A percentile compares a stretch with the other conserved stretches of the same genome.
Evolutionary conservation across 2,888 invertebrate species (phyloP).

Genomic region (Agapetus fuscipes): DNA sequence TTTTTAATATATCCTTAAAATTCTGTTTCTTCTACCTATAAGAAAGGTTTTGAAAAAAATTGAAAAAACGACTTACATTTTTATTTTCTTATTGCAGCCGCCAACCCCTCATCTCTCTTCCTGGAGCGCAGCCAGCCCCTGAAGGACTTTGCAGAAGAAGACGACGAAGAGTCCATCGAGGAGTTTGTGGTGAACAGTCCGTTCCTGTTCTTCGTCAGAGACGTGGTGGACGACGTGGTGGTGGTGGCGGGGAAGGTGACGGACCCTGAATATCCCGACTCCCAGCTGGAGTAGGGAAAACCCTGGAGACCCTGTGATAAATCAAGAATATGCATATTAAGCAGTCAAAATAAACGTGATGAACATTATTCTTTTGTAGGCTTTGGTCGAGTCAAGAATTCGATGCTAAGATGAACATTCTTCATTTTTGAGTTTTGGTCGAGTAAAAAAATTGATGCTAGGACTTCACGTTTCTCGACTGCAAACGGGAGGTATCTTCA

Average conservation of each 20-base stretch:
- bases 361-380: no score
- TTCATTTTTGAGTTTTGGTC: no score
- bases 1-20: no score
- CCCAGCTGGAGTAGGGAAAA: slow-evolving; percentile 29
- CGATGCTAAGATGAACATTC: no score
- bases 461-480: no score
- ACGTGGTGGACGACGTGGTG: slow-evolving; percentile 46
- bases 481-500: no score
- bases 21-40: no score
- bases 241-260: slow-evolving; percentile 51
- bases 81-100: slow-evolving; percentile 23
- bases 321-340: not conserved
- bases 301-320: not conserved
- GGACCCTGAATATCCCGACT: slow-evolving; percentile 35
- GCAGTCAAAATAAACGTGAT: no score
- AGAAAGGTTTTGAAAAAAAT: no score
- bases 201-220: slow-evolving; percentile 54
- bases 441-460: no score
- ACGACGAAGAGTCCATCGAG: slow-evolving; percentile 17
- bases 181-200: slow-evolving; percentile 48
- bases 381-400: no score
- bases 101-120: slow-evolving; percentile 14
- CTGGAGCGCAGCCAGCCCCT: slow-evolving; percentile 15
- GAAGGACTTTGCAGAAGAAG: slow-evolving; percentile 1
- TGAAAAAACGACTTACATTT: no score